phyloP scores from a whole-genome alignment of 2,888 invertebrate genomes.

The Callyntrura guangdongensis region DNA sequence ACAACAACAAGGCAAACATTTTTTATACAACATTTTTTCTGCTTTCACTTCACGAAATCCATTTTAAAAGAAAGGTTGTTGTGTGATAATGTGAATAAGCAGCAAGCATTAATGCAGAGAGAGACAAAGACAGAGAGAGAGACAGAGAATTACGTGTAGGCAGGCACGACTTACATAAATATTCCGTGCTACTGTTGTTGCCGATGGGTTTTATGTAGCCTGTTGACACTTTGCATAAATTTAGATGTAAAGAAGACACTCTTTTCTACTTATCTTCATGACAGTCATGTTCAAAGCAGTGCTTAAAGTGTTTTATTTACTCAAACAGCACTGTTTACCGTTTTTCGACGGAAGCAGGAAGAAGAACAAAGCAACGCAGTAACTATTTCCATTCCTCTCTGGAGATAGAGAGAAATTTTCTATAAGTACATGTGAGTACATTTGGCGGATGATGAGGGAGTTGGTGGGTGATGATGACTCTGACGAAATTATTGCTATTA shows the following conservation, averaged over 20 bases:
- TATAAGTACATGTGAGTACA: not conserved
- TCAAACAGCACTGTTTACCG: constrained; percentile 61
- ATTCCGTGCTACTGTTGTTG: not conserved
- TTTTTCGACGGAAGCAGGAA: constrained; percentile 31
- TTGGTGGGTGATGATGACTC: constrained; percentile 6
- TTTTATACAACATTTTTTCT: constrained; percentile 29
- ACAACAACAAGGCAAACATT: constrained; percentile 37
- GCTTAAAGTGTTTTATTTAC: constrained; percentile 75
- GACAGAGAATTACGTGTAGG: not conserved
- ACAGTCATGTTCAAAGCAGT: constrained; percentile 71
- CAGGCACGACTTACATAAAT: not conserved
- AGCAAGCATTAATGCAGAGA: not conserved
- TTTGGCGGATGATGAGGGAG: not conserved
- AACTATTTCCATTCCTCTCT: constrained; percentile 34
- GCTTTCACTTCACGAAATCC: constrained; percentile 24
- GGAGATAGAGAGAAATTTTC: not conserved
- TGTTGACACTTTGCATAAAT: constrained; percentile 79
- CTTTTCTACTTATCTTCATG: constrained; percentile 69
- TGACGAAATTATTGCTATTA: constrained; percentile 20
- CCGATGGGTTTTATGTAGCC: constrained; percentile 53
- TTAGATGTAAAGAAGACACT: constrained; percentile 58
- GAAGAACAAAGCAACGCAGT: not conserved
- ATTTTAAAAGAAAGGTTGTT: constrained; percentile 5
- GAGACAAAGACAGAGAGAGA: too few species aligned
- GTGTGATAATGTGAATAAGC: not conserved